A percentile compares a stretch with the other conserved stretches of the same genome.
Evolutionary conservation across 2,888 invertebrate species (phyloP).

Genomic region (Rhamphomyia laevipes): DNA sequence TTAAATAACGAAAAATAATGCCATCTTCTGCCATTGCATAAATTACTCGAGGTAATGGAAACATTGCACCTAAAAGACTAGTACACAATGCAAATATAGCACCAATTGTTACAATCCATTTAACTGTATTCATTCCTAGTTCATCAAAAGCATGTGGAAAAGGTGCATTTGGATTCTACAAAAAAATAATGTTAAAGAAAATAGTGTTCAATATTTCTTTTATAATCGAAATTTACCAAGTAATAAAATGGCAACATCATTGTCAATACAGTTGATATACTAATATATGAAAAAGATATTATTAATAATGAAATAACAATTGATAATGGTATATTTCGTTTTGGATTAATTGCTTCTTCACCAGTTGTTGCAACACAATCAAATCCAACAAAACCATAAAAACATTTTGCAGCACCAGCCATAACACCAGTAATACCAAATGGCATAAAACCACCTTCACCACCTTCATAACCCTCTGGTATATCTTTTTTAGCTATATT

Average conservation of each 20-base stretch:
- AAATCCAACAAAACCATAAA: conserved; percentile 92
- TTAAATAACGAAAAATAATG: conserved; percentile 61
- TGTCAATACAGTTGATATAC: conserved; percentile 81
- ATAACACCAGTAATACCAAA: conserved; percentile 80
- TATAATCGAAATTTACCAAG: no score
- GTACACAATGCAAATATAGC: conserved; percentile 87
- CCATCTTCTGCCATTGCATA: conserved; percentile 89
- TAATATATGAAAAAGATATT: conserved; percentile 82
- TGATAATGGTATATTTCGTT: conserved; percentile 78
- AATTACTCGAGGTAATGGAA: conserved; percentile 74
- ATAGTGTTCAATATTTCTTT: no score
- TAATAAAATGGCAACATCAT: conserved; percentile 88
- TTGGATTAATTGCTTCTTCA: conserved; percentile 90
- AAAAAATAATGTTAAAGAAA: background rate
- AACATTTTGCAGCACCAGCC: conserved; percentile 77
- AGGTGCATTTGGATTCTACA: conserved; percentile 67
- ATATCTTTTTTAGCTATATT: conserved; percentile 49
- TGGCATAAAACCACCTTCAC: conserved; percentile 84
- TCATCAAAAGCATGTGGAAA: conserved; percentile 74
- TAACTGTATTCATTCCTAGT: conserved; percentile 63
- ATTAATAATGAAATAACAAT: conserved; percentile 74
- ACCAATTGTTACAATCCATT: conserved; percentile 83
- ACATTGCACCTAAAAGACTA: conserved; percentile 76
- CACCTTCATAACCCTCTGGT: conserved; percentile 42
- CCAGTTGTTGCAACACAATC: conserved; percentile 86